These are phyloP conservation scores for Druceiella hillmani DNA, from an alignment of 2,888 invertebrate genomes.

Conservation along the genomic window DNA sequence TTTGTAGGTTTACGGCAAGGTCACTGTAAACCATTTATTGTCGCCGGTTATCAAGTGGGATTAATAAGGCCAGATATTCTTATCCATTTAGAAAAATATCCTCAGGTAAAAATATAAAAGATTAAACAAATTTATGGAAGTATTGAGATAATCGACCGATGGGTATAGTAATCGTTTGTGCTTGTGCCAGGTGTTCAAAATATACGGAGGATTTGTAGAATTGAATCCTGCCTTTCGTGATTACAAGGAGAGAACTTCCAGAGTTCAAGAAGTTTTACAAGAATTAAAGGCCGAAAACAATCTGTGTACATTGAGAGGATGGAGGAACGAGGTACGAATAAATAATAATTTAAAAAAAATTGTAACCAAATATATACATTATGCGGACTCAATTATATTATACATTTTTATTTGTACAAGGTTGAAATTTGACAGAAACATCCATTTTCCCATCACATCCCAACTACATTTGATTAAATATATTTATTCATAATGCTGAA, in stretches of 20 bases:
- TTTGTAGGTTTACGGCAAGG: conserved; percentile 65
- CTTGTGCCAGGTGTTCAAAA: conserved; percentile 58
- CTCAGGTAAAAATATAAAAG: conserved; percentile 56
- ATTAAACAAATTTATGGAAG: conserved; percentile 14
- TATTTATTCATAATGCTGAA: too few relatives aligned
- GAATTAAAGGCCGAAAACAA: conserved; percentile 69
- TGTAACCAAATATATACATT: background rate
- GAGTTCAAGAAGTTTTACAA: conserved; percentile 73
- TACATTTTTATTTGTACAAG: too few relatives aligned
- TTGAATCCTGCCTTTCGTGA: conserved; percentile 84
- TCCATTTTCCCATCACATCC: too few relatives aligned
- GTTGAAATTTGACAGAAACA: too few relatives aligned
- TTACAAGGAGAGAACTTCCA: conserved; percentile 73
- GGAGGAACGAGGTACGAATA: conserved; percentile 80
- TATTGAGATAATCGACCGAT: background rate
- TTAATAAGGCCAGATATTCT: conserved; percentile 80
- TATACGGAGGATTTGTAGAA: conserved; percentile 68
- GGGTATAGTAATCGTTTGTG: conserved; percentile 4
- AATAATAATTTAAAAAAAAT: background rate
- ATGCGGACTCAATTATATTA: too few relatives aligned
- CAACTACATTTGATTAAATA: too few relatives aligned
- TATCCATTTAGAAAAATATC: conserved; percentile 72
- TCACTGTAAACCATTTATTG: conserved; percentile 80
- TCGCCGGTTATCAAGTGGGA: conserved; percentile 86
- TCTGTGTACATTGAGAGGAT: conserved; percentile 80